Base-by-base conservation (phyloP, 2,888 invertebrate species). In the Platyscelio sp. region DNA sequence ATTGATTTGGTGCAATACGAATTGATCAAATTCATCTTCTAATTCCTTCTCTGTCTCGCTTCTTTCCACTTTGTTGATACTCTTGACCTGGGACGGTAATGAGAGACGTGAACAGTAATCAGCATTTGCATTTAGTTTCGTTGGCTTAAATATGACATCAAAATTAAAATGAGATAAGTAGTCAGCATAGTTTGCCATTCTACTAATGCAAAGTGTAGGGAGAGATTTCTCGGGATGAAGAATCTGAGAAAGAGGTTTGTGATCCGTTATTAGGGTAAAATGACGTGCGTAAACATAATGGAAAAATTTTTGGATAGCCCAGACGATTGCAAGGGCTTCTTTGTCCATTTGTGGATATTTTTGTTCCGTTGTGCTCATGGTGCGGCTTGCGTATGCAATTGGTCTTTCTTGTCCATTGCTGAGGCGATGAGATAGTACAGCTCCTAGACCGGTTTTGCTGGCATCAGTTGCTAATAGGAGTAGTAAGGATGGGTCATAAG, bases 111-210 rank as follows among this genome's bases (percentile, higher is more conserved):
- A 80, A 49, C 58, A 80, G 43, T 72, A 80, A 43, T 80, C 65
- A 11, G 58, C 79, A 33, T 80, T 80, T 1, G 65, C 40, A 27
- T 80, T 80, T 13, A 27, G 29, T 38, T 80, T 80, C 2, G 72
- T 72, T 24, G 79, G 22, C 46, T 60, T 72, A 7, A 49, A 72
- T 24, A 29, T 13, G 3, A 80, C 60, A 24, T 74, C 40, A 40
- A 38, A 74, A 40, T 80, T 33, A 20, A 74, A 80, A 54, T 67
- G 74, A 3, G 74, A 20, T 26, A 74, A 51, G 20, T 80, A 80
- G 15, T 80, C 74, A 3, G 74, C 72, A 33, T 80, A 72, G 33
- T 80, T 80, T 38, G 72, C 63, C 71, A 79, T 79, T 22, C 71
- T 29, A 58, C 71, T 79, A 26, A 80, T 80, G 20, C 80, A 80